A percentile compares a stretch with the other conserved stretches of the same genome.
Conservation (phyloP, 2,888 invertebrate species). For the Pachydiplax longipennis region DNA sequence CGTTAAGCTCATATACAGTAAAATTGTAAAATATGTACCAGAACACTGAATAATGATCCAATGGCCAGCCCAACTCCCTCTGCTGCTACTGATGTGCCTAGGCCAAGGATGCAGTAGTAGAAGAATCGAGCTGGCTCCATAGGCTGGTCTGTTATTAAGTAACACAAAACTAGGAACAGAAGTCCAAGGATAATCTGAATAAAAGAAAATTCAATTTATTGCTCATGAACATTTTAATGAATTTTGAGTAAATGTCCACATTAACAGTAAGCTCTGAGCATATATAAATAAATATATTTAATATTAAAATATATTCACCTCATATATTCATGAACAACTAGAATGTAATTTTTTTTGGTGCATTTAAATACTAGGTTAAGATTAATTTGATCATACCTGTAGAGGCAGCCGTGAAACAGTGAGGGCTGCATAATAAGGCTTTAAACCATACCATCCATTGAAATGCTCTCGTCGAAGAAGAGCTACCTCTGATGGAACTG, state of each 20-base stretch:
- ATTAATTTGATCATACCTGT: conserved; percentile 53
- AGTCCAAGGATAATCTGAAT: conserved; percentile 66
- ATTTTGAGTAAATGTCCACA: no score
- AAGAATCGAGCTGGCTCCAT: conserved; percentile 69
- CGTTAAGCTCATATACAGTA: no score
- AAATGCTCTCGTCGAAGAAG: conserved; percentile 74
- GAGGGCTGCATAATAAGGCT: conserved; percentile 71
- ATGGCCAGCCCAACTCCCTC: conserved; percentile 82
- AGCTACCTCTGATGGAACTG: conserved; percentile 74
- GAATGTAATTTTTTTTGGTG: not conserved
- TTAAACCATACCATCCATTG: conserved; percentile 72
- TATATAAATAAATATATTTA: not conserved
- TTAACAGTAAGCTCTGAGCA: no score
- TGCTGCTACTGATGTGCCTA: conserved; percentile 75
- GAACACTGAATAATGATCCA: conserved; percentile 72
- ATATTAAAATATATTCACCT: not conserved
- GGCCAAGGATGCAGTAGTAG: conserved; percentile 72
- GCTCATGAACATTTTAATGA: no score
- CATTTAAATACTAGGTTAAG: not conserved
- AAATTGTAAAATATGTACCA: conserved; percentile 61
- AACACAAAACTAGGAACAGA: conserved; percentile 68
- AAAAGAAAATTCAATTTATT: not conserved
- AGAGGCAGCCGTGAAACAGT: conserved; percentile 70
- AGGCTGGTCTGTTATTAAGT: conserved; percentile 75
- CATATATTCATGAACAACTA: not conserved